Conservation (phyloP, 2,888 invertebrate species). For the Cinara cedri region DNA sequence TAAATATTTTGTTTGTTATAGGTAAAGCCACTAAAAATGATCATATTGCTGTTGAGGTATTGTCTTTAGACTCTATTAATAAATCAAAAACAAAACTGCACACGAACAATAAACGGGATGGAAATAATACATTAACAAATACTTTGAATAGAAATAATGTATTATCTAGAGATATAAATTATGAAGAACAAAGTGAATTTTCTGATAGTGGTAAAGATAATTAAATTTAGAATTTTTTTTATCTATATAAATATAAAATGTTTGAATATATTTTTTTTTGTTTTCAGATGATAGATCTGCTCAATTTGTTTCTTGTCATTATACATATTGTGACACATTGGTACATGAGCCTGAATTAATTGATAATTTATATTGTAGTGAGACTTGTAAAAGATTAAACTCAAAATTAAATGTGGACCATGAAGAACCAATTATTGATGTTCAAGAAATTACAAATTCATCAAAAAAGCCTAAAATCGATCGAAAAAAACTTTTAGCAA, state of each 20-base stretch:
- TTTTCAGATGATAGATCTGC: conserved; percentile 21
- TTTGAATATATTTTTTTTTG: not conserved
- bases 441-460: not conserved
- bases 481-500: conserved; percentile 17
- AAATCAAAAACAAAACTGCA: not conserved
- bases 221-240: no score
- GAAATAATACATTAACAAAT: not conserved
- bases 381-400: conserved; percentile 21
- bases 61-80: not conserved
- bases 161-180: conserved; percentile 8
- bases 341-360: conserved; percentile 41
- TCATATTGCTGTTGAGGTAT: not conserved
- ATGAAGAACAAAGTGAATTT: not conserved
- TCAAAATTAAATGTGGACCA: not conserved
- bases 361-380: conserved; percentile 42
- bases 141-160: not conserved
- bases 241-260: not conserved
- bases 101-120: not conserved
- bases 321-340: conserved; percentile 45
- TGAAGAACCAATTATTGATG: not conserved
- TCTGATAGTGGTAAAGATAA: conserved; percentile 11
- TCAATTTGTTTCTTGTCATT: conserved; percentile 37
- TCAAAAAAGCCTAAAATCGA: not conserved
- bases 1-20: not conserved
- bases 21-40: conserved; percentile 5